Evolutionary conservation across 2,888 invertebrate species (phyloP).

Genomic region (Sylvicola fuscatus): DNA sequence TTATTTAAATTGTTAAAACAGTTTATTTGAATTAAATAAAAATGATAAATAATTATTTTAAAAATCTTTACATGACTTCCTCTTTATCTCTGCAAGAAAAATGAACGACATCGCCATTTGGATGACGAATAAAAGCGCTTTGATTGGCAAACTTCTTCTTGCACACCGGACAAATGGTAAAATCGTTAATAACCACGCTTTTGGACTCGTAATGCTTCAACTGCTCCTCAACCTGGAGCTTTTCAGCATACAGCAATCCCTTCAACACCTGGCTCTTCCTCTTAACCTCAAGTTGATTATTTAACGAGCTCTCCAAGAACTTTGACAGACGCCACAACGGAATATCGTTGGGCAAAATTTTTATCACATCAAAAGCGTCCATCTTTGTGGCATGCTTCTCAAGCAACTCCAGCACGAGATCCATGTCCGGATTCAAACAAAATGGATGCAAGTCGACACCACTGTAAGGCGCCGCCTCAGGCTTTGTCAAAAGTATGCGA

Average conservation of each 20-base stretch:
- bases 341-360: constrained; percentile 62
- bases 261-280: constrained; percentile 59
- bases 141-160: constrained; percentile 85
- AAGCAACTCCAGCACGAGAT: constrained; percentile 58
- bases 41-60: too few relatives aligned
- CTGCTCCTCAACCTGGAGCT: constrained; percentile 59
- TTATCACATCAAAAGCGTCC: constrained; percentile 52
- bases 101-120: constrained; percentile 82
- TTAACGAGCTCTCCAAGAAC: constrained; percentile 60
- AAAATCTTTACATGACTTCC: too few relatives aligned
- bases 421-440: constrained; percentile 49
- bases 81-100: constrained; percentile 46
- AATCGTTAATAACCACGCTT: constrained; percentile 65
- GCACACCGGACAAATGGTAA: constrained; percentile 77
- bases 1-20: too few relatives aligned
- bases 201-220: constrained; percentile 64
- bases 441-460: constrained; percentile 30
- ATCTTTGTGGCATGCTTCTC: constrained; percentile 71
- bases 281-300: constrained; percentile 49
- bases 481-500: constrained; percentile 30
- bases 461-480: constrained; percentile 19
- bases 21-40: too few relatives aligned
- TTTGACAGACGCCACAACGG: constrained; percentile 53
- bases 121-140: constrained; percentile 83
- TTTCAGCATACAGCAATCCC: constrained; percentile 67